A percentile compares a stretch with the other conserved stretches of the same genome.
Conservation (phyloP, 2,888 invertebrate species). For the Leptopterna dolabrata region DNA sequence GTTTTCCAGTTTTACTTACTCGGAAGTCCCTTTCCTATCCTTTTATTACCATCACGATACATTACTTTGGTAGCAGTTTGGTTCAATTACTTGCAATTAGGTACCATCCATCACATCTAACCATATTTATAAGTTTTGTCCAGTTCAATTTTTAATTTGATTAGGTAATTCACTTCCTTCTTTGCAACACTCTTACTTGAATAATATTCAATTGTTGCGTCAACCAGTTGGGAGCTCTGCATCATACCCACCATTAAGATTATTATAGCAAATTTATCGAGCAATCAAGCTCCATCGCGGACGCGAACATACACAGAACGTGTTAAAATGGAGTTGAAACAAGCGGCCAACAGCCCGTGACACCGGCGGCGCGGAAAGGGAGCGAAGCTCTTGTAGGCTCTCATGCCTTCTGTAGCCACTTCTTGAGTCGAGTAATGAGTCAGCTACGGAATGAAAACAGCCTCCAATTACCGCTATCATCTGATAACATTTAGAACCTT, state of each 20-base stretch:
- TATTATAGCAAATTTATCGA: not conserved
- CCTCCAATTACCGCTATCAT: not conserved
- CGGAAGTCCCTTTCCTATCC: too few relatives aligned
- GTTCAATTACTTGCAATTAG: too few relatives aligned
- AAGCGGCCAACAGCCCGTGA: not conserved
- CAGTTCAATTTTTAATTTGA: too few relatives aligned
- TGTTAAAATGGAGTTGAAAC: not conserved
- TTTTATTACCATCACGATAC: too few relatives aligned
- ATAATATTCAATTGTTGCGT: too few relatives aligned
- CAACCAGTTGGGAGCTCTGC: not conserved
- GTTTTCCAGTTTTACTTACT: too few relatives aligned
- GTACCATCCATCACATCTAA: too few relatives aligned
- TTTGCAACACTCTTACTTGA: too few relatives aligned
- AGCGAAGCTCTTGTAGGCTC: not conserved
- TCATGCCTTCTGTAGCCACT: not conserved
- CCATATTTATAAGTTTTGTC: too few relatives aligned
- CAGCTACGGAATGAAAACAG: conserved; percentile 11
- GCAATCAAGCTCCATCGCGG: not conserved
- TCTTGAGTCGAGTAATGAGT: not conserved
- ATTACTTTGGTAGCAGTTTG: too few relatives aligned
- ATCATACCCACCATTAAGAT: not conserved
- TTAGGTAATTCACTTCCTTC: too few relatives aligned
- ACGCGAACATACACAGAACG: not conserved
- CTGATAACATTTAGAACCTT: conserved; percentile 3
- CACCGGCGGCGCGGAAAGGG: not conserved